Evolutionary conservation across 2,797 vertebrate species (phyloP).

Genomic region (Eidolon dupreanum): DNA sequence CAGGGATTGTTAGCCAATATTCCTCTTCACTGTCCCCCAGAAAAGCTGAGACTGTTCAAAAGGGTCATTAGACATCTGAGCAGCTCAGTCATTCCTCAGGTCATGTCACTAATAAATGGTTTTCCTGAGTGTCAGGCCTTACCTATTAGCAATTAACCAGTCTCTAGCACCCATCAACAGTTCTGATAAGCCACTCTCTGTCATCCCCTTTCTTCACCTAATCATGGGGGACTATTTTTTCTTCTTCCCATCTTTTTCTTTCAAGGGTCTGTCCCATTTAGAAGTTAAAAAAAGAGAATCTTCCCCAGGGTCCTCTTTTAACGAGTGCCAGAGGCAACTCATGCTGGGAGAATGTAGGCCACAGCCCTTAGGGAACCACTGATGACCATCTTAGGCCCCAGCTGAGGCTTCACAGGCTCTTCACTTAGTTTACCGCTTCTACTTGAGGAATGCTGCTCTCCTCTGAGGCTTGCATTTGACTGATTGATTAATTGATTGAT

Average conservation of each 20-base stretch:
- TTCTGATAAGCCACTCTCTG: slow-evolving; percentile 1
- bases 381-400: background rate
- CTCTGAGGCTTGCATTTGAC: background rate
- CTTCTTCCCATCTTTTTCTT: background rate
- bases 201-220: background rate
- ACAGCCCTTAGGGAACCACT: background rate
- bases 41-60: slow-evolving; percentile 41
- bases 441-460: background rate
- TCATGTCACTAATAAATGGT: background rate
- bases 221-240: background rate
- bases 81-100: background rate
- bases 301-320: background rate
- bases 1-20: background rate
- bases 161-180: background rate
- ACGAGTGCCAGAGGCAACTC: background rate
- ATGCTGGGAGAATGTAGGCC: background rate
- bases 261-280: background rate
- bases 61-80: background rate
- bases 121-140: background rate
- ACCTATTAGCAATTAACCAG: background rate
- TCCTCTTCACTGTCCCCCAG: background rate
- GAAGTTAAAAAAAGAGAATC: background rate
- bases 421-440: background rate
- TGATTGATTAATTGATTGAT: background rate
- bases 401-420: background rate